phyloP scores from a whole-genome alignment of 2,797 vertebrate species.

The Psittacula derbiana region DNA sequence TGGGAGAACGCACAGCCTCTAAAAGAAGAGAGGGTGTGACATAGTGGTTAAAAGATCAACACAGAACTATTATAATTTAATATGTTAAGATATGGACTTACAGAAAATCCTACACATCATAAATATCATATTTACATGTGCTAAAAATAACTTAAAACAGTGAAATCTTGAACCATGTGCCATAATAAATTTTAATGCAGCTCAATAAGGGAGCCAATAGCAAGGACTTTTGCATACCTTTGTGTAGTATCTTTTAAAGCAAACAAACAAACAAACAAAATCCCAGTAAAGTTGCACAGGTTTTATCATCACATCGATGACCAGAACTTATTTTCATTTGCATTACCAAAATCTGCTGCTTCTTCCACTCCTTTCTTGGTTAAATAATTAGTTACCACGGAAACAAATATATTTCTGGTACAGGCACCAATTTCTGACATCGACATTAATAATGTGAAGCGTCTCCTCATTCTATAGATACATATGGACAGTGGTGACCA shows the following conservation, averaged over 20 bases:
- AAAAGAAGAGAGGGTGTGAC: neutral
- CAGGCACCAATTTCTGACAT: neutral
- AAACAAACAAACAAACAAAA: neutral
- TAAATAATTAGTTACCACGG: conserved; percentile 29
- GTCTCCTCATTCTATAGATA: neutral
- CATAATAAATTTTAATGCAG: neutral
- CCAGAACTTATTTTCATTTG: neutral
- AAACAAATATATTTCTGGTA: neutral
- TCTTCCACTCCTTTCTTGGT: neutral
- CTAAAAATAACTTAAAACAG: neutral
- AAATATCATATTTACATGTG: no score
- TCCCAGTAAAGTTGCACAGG: neutral
- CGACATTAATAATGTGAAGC: accelerated
- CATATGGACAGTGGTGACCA: neutral
- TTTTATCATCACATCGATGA: neutral
- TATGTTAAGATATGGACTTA: neutral
- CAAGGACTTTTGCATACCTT: neutral
- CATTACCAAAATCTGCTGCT: neutral
- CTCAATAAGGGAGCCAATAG: neutral
- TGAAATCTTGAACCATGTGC: neutral
- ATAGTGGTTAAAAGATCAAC: neutral
- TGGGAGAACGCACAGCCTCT: accelerated
- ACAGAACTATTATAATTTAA: accelerated
- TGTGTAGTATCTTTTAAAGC: neutral
- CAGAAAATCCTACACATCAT: accelerated